These are phyloP conservation scores for Acanthisitta chloris DNA, from an alignment of 2,113 vertebrate species.

Conservation along the genomic window DNA sequence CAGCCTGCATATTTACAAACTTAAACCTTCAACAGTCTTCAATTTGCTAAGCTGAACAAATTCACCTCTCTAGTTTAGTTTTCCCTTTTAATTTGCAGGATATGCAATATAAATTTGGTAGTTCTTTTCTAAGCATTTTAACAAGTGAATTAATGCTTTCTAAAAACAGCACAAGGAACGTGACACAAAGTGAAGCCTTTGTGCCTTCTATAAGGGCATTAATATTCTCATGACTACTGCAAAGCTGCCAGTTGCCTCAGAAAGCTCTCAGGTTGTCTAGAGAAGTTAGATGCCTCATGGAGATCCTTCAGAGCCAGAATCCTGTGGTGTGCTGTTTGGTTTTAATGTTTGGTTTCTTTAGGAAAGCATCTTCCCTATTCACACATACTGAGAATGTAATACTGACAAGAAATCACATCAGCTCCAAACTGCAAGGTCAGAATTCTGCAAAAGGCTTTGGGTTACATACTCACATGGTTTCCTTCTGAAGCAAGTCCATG, in stretches of 20 bases:
- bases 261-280: background rate
- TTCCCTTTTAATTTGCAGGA: background rate
- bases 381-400: background rate
- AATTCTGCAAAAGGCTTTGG: background rate
- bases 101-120: background rate
- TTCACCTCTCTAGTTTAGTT: background rate
- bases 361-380: background rate
- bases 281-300: background rate
- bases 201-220: background rate
- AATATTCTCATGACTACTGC: background rate
- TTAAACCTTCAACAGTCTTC: background rate
- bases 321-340: background rate
- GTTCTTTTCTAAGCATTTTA: background rate
- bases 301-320: background rate
- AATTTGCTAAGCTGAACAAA: background rate
- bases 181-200: background rate
- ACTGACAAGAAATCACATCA: background rate
- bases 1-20: background rate
- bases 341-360: background rate
- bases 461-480: slow-evolving; percentile 80
- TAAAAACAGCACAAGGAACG: background rate
- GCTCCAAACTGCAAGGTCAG: background rate
- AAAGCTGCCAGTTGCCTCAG: background rate
- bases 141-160: background rate
- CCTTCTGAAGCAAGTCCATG: slow-evolving; percentile 91